Conservation (phyloP, 2,113 vertebrate species). For the Tychaedon coryphoeus region DNA sequence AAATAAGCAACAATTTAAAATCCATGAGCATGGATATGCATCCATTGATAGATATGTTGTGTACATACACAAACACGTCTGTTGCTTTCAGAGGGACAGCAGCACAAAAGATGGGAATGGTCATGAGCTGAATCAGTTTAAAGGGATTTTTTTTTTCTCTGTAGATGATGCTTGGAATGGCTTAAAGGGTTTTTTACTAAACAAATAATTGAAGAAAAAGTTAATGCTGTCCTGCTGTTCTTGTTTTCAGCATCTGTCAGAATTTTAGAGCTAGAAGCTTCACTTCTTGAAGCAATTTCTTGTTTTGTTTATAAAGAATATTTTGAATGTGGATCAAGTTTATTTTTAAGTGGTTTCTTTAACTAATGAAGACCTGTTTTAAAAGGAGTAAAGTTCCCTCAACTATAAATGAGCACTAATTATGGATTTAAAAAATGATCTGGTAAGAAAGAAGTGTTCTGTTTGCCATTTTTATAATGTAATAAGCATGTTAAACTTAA, state of each 20-base stretch:
- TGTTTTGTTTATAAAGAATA: slow-evolving; percentile 15
- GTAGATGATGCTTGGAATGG: background rate
- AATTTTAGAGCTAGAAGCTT: background rate
- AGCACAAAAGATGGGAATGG: background rate
- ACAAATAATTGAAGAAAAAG: background rate
- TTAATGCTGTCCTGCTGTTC: slow-evolving; percentile 29
- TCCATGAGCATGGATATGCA: accelerated
- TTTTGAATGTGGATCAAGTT: slow-evolving; percentile 32
- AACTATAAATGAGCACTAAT: slow-evolving; percentile 23
- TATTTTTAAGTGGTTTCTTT: slow-evolving; percentile 47
- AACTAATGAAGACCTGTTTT: background rate
- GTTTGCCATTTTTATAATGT: slow-evolving; percentile 45
- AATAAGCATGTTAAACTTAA: slow-evolving; percentile 44
- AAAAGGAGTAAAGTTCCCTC: slow-evolving; percentile 14
- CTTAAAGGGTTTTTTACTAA: background rate
- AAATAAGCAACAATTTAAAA: background rate
- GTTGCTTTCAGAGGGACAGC: background rate
- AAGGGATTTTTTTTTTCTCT: background rate
- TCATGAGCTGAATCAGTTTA: background rate
- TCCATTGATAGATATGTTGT: background rate
- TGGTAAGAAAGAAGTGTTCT: slow-evolving; percentile 10
- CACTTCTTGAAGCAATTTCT: slow-evolving; percentile 36
- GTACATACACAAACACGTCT: accelerated
- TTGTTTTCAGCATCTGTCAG: background rate
- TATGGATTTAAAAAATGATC: slow-evolving; percentile 20